These are phyloP conservation scores for Caranx melampygus DNA, from an alignment of 2,113 vertebrate species.

Conservation along the genomic window DNA sequence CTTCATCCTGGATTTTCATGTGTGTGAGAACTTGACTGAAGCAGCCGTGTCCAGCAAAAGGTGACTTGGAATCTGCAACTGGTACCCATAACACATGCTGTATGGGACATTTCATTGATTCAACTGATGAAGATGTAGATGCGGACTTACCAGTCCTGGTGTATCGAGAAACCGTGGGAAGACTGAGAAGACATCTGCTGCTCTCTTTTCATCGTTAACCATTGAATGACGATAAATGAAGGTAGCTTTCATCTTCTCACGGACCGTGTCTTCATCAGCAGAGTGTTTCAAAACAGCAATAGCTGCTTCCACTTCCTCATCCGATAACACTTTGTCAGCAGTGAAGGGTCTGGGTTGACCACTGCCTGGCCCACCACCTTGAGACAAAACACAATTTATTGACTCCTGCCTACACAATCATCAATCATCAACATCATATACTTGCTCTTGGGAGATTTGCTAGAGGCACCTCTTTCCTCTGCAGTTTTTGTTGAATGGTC, in stretches of 20 bases:
- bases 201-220: slow-evolving; percentile 23
- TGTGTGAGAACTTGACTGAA: no score
- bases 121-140: not conserved
- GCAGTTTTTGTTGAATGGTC: slow-evolving; percentile 24
- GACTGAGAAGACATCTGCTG: slow-evolving; percentile 19
- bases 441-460: no score
- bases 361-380: slow-evolving; percentile 22
- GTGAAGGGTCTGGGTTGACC: not conserved
- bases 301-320: slow-evolving; percentile 34
- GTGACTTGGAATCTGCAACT: no score
- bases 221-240: slow-evolving; percentile 11
- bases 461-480: slow-evolving; percentile 13
- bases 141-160: slow-evolving; percentile 19
- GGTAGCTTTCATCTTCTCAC: slow-evolving; percentile 30
- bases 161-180: slow-evolving; percentile 16
- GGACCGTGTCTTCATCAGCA: slow-evolving; percentile 30
- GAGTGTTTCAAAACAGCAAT: slow-evolving; percentile 27
- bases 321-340: not conserved
- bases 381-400: slow-evolving; percentile 1
- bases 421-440: slow-evolving; percentile 5
- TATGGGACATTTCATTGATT: slow-evolving; percentile 5
- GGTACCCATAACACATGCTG: not conserved
- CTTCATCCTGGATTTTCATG: no score
- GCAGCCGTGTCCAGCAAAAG: no score
- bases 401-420: not conserved